Conservation (phyloP, 2,888 invertebrate genomes). For the Parelbella ahira region DNA sequence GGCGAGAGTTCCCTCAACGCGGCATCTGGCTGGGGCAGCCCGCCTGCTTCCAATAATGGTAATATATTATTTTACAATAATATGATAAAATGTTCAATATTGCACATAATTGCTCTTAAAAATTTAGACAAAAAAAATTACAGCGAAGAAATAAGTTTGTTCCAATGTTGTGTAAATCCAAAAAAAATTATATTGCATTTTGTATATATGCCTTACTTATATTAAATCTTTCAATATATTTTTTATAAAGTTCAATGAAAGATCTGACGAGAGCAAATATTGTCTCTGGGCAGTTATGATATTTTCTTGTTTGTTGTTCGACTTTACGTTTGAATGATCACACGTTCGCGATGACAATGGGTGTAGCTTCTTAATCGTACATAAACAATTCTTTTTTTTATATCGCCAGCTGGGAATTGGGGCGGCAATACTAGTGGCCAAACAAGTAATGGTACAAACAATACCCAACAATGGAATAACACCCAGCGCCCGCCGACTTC, state of each 20-base stretch:
- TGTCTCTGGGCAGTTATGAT: too few species aligned
- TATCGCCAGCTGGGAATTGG: conserved; percentile 70
- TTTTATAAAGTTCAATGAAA: too few species aligned
- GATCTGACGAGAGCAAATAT: too few species aligned
- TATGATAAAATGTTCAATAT: too few species aligned
- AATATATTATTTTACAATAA: conserved; percentile 31
- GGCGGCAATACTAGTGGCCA: conserved; percentile 69
- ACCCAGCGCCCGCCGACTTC: conserved; percentile 75
- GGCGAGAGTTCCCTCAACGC: conserved; percentile 91
- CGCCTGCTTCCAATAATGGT: conserved; percentile 85
- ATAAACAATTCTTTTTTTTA: conserved; percentile 26
- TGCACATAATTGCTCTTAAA: too few species aligned
- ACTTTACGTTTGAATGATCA: conserved; percentile 8
- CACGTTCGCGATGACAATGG: conserved; percentile 15
- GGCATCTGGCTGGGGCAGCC: conserved; percentile 89
- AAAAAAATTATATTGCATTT: background rate
- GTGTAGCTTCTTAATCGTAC: conserved; percentile 20
- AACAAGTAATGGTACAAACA: conserved; percentile 67
- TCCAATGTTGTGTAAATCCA: conserved; percentile 18
- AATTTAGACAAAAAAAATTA: background rate
- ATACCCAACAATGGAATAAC: conserved; percentile 77
- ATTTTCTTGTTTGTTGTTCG: too few species aligned
- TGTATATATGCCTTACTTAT: background rate
- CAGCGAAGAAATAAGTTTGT: conserved; percentile 1
- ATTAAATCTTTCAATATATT: background rate